Base-by-base conservation (phyloP, 1,140 invertebrate genomes). In the Drosophila serrata region DNA sequence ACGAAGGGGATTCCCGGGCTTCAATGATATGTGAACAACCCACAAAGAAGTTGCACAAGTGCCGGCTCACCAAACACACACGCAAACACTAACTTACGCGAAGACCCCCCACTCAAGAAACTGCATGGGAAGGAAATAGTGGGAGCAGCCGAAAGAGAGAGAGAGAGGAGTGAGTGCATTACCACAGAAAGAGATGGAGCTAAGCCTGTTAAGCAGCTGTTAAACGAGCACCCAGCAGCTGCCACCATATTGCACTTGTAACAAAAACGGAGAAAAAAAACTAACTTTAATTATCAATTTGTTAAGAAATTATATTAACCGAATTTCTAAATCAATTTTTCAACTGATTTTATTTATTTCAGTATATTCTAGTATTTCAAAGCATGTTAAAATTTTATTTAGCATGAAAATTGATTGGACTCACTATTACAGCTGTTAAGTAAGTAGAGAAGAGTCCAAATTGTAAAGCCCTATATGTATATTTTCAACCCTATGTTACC, bases 131-230 rank as follows among this genome's bases (percentile, higher is more conserved):
- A 55, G 29, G 42, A 27, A 17, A 27, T 42, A 45, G 40, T 43
- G 22, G 24, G 58, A 27, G 19, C n/a, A 31, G 8, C 33, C 2
- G 24, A 29, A 6, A 35, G 33, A 35, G n/a, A 11, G 27, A 33
- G 46, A 22, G 35, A 59, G 43, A 19, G 29, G 49, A 45, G 33
- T 17, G 19, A 49, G 27, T 61, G 27, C 51, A 55, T 9, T 33
- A 24, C 17, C 17, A 2, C 3, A 22, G 31, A 35, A 29, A 46
- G 61, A 29, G 56, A 65, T 12, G 40, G 56, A 24, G n/a, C 33
- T 51, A 73, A 76, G 59, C 75, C 80, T 69, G 82, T 78, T 85
- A 81, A 85, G 76, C 81, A 85, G 81, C 76, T 85, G 81, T 84
- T 80, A 53, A 82, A 75, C 59, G 75, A 45, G 59, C 65, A 65